phyloP scores from a whole-genome alignment of 2,113 vertebrate species.

The Ramphastos sulfuratus region DNA sequence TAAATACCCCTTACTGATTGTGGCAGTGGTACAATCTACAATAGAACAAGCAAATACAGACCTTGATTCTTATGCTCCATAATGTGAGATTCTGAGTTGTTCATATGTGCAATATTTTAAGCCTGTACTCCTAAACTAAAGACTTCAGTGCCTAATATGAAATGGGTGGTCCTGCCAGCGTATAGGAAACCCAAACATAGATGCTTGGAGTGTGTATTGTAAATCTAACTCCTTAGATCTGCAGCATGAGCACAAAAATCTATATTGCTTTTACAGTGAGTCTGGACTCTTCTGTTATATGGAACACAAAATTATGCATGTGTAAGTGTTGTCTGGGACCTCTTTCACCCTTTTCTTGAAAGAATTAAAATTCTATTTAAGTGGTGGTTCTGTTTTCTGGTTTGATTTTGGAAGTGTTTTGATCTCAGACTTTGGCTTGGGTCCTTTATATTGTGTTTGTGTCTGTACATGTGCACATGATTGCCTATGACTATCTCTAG shows the following conservation, averaged over 20 bases:
- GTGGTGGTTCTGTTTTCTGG: not conserved
- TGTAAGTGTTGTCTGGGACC: not conserved
- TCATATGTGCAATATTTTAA: not conserved
- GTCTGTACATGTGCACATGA: not conserved
- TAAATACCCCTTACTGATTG: not conserved
- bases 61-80: not conserved
- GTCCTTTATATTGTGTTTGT: not conserved
- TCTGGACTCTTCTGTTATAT: not conserved
- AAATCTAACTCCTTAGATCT: not conserved
- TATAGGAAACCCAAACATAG: not conserved
- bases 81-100: not conserved
- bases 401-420: not conserved
- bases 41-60: not conserved
- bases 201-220: not conserved
- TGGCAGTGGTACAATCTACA: not conserved
- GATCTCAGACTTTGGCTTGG: not conserved
- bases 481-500: not conserved
- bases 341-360: not conserved
- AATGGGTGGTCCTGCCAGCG: not conserved
- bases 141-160: not conserved
- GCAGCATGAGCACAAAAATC: not conserved
- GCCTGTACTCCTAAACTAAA: not conserved
- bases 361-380: not conserved
- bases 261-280: not conserved
- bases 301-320: not conserved